Evolutionary conservation across 2,113 vertebrate genomes (phyloP).

Genomic region (Bucco capensis): DNA sequence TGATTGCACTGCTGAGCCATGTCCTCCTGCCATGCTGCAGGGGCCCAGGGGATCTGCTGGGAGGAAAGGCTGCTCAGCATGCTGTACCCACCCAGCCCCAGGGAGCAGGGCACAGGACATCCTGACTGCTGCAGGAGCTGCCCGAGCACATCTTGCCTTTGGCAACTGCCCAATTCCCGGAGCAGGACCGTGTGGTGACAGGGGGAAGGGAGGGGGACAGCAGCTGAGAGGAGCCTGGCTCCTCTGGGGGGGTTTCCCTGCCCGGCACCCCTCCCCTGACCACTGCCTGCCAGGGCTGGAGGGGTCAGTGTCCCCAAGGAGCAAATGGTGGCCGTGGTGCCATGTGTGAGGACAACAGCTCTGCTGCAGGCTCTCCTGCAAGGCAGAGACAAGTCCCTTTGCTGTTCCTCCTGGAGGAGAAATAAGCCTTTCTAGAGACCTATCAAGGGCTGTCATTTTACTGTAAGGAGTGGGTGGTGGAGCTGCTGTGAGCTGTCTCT

Average conservation of each 20-base stretch:
- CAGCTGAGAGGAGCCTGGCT: accelerated
- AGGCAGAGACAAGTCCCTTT: neutral
- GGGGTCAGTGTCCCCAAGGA: neutral
- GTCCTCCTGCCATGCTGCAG: neutral
- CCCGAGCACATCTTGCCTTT: neutral
- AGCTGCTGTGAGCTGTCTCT: neutral
- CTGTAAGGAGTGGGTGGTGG: neutral
- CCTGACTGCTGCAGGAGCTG: accelerated
- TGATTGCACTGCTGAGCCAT: neutral
- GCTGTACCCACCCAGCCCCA: neutral
- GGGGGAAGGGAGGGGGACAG: neutral
- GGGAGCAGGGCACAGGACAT: neutral
- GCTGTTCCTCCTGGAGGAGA: neutral
- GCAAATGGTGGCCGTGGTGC: accelerated
- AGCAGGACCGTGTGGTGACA: neutral
- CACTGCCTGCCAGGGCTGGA: accelerated
- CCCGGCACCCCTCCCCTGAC: neutral
- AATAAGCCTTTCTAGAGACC: neutral
- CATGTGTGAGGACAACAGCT: neutral
- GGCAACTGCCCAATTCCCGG: neutral
- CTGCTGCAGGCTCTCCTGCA: neutral
- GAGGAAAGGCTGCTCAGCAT: neutral
- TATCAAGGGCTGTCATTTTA: neutral
- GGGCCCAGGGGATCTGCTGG: accelerated
- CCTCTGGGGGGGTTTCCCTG: neutral